A percentile compares a stretch with the other conserved stretches of the same genome.
Evolutionary conservation across 2,113 vertebrate species (phyloP).

Genomic region (Platysternon megacephalum): DNA sequence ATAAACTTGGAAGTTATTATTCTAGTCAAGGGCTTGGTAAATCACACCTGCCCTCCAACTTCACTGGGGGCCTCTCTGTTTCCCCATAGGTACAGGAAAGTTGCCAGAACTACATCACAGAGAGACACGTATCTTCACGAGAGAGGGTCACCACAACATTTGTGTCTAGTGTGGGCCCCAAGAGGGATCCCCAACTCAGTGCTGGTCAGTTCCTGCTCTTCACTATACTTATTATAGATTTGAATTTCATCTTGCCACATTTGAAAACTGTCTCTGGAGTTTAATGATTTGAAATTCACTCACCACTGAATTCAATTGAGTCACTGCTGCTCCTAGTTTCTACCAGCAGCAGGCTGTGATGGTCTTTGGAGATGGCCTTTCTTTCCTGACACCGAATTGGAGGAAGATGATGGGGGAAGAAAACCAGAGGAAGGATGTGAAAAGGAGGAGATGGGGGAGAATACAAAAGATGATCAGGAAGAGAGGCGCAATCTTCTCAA

Average conservation of each 20-base stretch:
- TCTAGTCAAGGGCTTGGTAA: not conserved
- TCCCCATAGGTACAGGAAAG: not conserved
- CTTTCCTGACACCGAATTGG: not conserved
- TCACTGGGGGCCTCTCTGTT: too few species aligned
- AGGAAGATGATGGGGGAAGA: not conserved
- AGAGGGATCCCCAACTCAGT: not conserved
- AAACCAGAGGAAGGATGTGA: not conserved
- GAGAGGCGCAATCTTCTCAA: not conserved
- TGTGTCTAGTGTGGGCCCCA: accelerated
- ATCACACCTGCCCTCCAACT: not conserved
- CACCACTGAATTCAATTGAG: conserved; percentile 27
- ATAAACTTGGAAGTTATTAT: not conserved
- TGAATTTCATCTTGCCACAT: not conserved
- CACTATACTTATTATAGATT: not conserved
- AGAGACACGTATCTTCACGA: not conserved
- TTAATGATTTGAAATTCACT: conserved; percentile 53
- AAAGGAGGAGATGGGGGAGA: not conserved
- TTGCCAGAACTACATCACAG: not conserved
- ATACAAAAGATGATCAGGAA: not conserved
- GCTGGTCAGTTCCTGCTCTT: not conserved
- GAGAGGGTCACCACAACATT: not conserved
- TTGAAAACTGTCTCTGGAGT: conserved; percentile 37
- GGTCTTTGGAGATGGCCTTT: conserved; percentile 30
- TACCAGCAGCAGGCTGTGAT: conserved; percentile 26
- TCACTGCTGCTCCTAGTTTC: not conserved